A percentile compares a stretch with the other conserved stretches of the same genome.
Conservation (phyloP, 2,888 invertebrate genomes). For the Philhelius pedissequus region DNA sequence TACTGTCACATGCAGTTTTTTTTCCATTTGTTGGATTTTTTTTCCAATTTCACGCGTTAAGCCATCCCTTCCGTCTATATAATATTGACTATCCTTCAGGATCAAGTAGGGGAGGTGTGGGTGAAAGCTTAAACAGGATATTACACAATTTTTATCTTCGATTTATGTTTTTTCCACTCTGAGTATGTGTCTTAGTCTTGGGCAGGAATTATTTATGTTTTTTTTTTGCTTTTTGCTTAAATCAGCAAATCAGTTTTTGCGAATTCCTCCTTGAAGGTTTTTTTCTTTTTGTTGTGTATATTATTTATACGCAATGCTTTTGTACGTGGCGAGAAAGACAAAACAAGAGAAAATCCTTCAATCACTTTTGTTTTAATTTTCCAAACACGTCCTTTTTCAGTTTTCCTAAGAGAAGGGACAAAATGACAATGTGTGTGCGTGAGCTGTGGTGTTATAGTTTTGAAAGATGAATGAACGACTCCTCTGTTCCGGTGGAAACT, state of each 20-base stretch:
- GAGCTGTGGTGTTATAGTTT: background rate
- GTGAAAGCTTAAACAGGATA: conserved; percentile 49
- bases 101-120: background rate
- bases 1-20: conserved; percentile 38
- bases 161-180: conserved; percentile 2
- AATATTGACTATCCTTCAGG: background rate
- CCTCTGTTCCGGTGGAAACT: no score
- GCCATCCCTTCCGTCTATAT: background rate
- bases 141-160: conserved; percentile 30
- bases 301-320: conserved; percentile 27
- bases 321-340: conserved; percentile 8
- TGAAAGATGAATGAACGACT: background rate
- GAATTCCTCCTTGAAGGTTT: no score
- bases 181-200: background rate
- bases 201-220: background rate
- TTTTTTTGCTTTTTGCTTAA: background rate
- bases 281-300: background rate
- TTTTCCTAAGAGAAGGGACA: background rate
- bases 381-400: conserved; percentile 44
- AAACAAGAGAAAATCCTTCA: background rate
- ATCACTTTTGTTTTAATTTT: conserved; percentile 57
- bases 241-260: conserved; percentile 41
- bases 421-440: background rate
- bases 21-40: background rate
- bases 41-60: conserved; percentile 28